These are phyloP conservation scores for Leptinotarsa defecta DNA, from an alignment of 1,140 invertebrate species.

Conservation along the genomic window DNA sequence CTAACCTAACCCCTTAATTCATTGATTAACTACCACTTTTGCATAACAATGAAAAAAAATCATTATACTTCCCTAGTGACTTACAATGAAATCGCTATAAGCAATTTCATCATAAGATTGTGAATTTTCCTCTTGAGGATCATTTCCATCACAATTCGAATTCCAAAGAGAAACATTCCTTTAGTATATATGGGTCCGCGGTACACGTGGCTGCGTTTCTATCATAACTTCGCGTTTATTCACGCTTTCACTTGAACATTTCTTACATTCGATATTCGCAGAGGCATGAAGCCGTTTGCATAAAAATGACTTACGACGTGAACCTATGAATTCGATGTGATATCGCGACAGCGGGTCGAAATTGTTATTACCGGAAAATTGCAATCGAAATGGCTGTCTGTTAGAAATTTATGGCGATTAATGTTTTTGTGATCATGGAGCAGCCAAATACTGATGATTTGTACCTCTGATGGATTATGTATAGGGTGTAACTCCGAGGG, in stretches of 20 bases:
- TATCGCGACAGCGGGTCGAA: conserved; percentile 2
- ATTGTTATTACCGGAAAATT: background rate
- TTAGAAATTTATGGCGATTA: background rate
- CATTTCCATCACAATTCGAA: background rate
- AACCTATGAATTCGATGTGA: conserved; percentile 3
- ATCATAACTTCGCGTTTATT: background rate
- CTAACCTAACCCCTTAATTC: too few relatives aligned
- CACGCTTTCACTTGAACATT: conserved; percentile 3
- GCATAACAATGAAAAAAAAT: too few relatives aligned
- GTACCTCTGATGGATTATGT: background rate
- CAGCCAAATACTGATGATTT: background rate
- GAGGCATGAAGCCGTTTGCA: background rate
- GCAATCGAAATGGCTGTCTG: background rate
- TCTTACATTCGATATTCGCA: background rate
- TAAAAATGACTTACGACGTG: conserved; percentile 1
- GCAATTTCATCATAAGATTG: too few relatives aligned
- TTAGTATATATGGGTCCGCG: background rate
- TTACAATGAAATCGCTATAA: too few relatives aligned
- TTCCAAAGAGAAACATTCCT: background rate
- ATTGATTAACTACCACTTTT: too few relatives aligned
- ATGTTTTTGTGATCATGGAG: background rate
- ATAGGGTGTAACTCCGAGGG: too few relatives aligned
- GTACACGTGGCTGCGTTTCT: background rate
- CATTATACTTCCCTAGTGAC: too few relatives aligned
- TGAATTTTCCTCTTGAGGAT: background rate